phyloP scores from a whole-genome alignment of 1,140 invertebrate species.

The Calycopis cecrops region DNA sequence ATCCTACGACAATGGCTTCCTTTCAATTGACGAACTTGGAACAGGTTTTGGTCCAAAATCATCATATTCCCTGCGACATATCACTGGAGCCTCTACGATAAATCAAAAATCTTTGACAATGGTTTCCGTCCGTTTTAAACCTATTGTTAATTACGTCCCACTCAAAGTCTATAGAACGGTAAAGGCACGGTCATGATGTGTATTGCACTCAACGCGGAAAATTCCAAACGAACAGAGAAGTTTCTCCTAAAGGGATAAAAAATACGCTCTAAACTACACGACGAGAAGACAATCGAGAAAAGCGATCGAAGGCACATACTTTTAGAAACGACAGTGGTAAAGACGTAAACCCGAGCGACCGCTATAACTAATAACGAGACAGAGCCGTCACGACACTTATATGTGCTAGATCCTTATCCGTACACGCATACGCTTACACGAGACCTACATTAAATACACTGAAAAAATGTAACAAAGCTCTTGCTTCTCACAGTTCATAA shows the following conservation, averaged over 20 bases:
- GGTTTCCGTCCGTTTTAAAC: slow-evolving; percentile 47
- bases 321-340: slow-evolving; percentile 67
- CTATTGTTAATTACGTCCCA: slow-evolving; percentile 73
- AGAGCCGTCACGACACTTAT: slow-evolving; percentile 21
- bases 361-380: slow-evolving; percentile 56
- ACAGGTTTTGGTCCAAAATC: slow-evolving; percentile 58
- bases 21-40: slow-evolving; percentile 58
- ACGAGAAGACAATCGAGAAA: slow-evolving; percentile 53
- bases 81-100: slow-evolving; percentile 48
- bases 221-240: slow-evolving; percentile 65
- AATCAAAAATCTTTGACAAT: slow-evolving; percentile 47
- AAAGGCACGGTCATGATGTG: slow-evolving; percentile 74
- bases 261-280: slow-evolving; percentile 66
- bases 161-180: slow-evolving; percentile 72
- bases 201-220: slow-evolving; percentile 65
- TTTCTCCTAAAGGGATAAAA: slow-evolving; percentile 65
- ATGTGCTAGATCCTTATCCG: slow-evolving; percentile 17
- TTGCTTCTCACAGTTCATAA: slow-evolving; percentile 37
- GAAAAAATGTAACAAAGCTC: slow-evolving; percentile 58
- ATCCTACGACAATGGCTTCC: slow-evolving; percentile 56
- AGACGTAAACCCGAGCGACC: slow-evolving; percentile 57
- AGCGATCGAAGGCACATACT: slow-evolving; percentile 74
- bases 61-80: slow-evolving; percentile 40
- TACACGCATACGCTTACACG: slow-evolving; percentile 23
- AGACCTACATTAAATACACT: slow-evolving; percentile 31